Percentiles rank a stretch among this genome's conserved stretches.
Evolutionary conservation across 37 sponge, comb jelly and placozoan genomes (phyloP).

Genomic region (Beroe forskalii): DNA sequence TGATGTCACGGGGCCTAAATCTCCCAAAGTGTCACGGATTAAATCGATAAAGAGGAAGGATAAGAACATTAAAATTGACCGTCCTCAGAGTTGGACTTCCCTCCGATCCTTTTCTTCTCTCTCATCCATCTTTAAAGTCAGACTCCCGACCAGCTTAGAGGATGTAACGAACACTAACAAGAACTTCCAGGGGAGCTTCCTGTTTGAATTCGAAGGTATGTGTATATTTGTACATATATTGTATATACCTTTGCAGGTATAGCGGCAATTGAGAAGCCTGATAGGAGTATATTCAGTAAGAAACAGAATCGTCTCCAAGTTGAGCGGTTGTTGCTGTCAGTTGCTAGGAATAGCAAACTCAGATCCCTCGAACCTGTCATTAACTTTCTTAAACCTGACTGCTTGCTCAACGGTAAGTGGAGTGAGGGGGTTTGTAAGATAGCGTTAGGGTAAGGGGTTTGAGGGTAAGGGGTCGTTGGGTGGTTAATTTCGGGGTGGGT

Average conservation of each 20-base stretch:
- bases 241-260: constrained; percentile 22
- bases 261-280: constrained; percentile 30
- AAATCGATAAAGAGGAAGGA: background rate
- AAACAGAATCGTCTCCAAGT: constrained; percentile 50
- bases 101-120: background rate
- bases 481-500: background rate
- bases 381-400: constrained; percentile 57
- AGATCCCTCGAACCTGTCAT: constrained; percentile 39
- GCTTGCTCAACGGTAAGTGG: constrained; percentile 20
- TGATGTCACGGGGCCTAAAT: background rate
- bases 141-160: background rate
- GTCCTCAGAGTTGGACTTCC: constrained; percentile 23
- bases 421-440: background rate
- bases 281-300: constrained; percentile 41
- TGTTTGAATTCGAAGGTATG: constrained; percentile 54
- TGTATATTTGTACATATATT: background rate
- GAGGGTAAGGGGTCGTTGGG: background rate
- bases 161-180: background rate
- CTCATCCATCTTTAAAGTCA: background rate
- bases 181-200: background rate
- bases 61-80: constrained; percentile 3
- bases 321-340: constrained; percentile 12
- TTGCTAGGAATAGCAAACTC: constrained; percentile 48
- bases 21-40: constrained; percentile 12
- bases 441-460: background rate